These are phyloP conservation scores for Pteruthius melanotis DNA, from an alignment of 2,113 vertebrate genomes.

Conservation along the genomic window DNA sequence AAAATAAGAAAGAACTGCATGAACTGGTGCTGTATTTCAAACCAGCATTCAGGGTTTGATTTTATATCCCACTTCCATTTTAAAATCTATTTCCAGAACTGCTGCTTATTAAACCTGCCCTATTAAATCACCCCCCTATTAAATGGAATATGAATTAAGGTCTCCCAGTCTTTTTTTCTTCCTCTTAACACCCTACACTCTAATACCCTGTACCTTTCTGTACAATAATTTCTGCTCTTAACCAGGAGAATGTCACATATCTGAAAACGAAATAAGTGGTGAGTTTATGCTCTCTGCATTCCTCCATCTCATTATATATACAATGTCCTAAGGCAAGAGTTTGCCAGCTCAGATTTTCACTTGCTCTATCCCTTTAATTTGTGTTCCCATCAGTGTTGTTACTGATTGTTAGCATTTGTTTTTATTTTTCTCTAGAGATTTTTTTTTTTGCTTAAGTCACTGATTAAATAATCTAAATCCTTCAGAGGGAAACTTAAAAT, in stretches of 20 bases:
- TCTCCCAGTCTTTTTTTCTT: background rate
- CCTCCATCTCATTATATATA: constrained; percentile 49
- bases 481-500: constrained; percentile 19
- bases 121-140: constrained; percentile 17
- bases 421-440: constrained; percentile 24
- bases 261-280: background rate
- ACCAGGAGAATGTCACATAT: constrained; percentile 35
- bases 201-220: background rate
- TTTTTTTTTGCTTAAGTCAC: background rate
- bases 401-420: constrained; percentile 24
- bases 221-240: constrained; percentile 43
- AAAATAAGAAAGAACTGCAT: background rate
- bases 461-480: constrained; percentile 20
- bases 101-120: constrained; percentile 23
- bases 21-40: background rate
- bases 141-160: background rate
- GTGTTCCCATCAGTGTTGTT: constrained; percentile 15
- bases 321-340: constrained; percentile 50
- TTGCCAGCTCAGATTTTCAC: constrained; percentile 56
- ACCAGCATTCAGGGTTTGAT: background rate
- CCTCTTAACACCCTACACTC: background rate
- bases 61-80: constrained; percentile 32
- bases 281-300: constrained; percentile 31
- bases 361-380: constrained; percentile 43
- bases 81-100: constrained; percentile 23